These are phyloP conservation scores for fruit fly (Drosophila melanogaster) DNA, from an alignment of 1,140 invertebrate species.

Conservation along the genomic window Release_6_plus_ISO1_MT NT_033777.3:25668001-25668500, in stretches of 20 bases:
- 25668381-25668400: slow-evolving; percentile 12
- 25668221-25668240: no score
- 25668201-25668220: no score
- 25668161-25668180: not conserved
- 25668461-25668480: slow-evolving; percentile 21
- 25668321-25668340: not conserved
- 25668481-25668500: slow-evolving; percentile 22
- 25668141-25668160: not conserved
- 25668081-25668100: slow-evolving; percentile 4
- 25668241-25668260: no score
- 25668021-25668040: slow-evolving; percentile 54
- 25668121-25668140: slow-evolving; percentile 1
- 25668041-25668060: slow-evolving; percentile 6
- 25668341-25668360: not conserved
- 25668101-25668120: slow-evolving; percentile 5
- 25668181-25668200: no score
- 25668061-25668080: slow-evolving; percentile 12
- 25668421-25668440: slow-evolving; percentile 23
- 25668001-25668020: slow-evolving; percentile 48
- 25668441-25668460: slow-evolving; percentile 42
- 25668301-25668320: no score
- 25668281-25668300: no score
- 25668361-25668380: not conserved
- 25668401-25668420: slow-evolving; percentile 28
- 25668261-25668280: no score